phyloP scores from a whole-genome alignment of 2,888 invertebrate species.

The Parelbella ahira region DNA sequence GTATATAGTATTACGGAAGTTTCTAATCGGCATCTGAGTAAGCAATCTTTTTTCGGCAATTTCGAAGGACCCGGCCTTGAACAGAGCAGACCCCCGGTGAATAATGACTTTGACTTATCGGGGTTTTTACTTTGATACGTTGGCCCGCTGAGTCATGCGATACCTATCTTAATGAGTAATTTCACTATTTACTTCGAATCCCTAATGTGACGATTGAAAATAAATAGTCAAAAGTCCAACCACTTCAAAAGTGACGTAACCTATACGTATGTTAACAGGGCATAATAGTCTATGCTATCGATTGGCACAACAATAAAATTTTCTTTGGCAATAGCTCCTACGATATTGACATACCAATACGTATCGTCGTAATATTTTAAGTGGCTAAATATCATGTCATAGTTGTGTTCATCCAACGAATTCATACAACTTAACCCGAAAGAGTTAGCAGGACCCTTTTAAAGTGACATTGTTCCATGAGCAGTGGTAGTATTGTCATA shows the following conservation, averaged over 20 bases:
- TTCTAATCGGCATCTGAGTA: conserved; percentile 15
- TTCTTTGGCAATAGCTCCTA: no score
- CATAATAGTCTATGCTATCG: no score
- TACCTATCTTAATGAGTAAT: conserved; percentile 20
- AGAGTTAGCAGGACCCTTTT: conserved; percentile 2
- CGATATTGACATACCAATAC: no score
- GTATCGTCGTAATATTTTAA: no score
- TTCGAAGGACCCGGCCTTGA: conserved; percentile 18
- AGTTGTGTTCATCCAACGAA: no score
- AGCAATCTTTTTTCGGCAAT: conserved; percentile 20
- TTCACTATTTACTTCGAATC: conserved; percentile 6
- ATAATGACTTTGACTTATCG: conserved; percentile 21
- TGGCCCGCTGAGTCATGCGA: conserved; percentile 20
- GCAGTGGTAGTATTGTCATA: conserved; percentile 49
- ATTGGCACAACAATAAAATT: no score
- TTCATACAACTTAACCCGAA: conserved; percentile 1
- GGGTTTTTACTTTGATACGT: conserved; percentile 22
- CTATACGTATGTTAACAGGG: no score
- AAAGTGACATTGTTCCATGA: conserved; percentile 41
- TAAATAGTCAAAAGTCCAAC: neutral
- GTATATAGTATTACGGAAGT: conserved; percentile 1
- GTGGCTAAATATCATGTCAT: no score
- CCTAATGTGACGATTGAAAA: conserved; percentile 1
- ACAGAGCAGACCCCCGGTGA: conserved; percentile 12
- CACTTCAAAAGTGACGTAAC: no score